Conservation (phyloP, 1,140 invertebrate species). For the Heliconius hermathena region DNA sequence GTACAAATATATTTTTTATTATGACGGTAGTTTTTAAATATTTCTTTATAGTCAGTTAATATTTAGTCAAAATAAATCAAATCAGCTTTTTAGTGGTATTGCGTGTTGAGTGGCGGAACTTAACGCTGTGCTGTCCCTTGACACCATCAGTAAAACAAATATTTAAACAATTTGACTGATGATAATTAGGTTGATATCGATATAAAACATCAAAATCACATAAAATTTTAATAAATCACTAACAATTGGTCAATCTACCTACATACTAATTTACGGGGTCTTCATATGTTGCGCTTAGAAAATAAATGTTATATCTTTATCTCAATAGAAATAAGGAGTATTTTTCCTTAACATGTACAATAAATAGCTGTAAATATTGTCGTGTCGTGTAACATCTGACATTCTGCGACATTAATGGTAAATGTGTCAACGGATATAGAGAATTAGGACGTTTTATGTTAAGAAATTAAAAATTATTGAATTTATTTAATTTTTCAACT, state of each 20-base stretch:
- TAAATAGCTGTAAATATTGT: slow-evolving; percentile 5
- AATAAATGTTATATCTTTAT: background rate
- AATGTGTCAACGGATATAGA: slow-evolving; percentile 32
- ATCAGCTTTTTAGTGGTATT: background rate
- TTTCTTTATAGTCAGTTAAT: too few species aligned
- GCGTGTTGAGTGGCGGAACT: background rate
- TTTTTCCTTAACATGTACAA: background rate
- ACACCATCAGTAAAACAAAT: background rate
- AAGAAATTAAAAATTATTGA: slow-evolving; percentile 2
- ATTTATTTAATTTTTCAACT: too few species aligned
- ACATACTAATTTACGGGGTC: slow-evolving; percentile 13
- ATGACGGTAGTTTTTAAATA: too few species aligned
- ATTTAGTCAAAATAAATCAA: too few species aligned
- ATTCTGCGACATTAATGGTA: slow-evolving; percentile 32
- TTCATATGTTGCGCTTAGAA: background rate
- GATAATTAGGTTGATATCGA: too few species aligned
- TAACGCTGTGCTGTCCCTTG: too few species aligned
- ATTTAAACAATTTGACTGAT: background rate
- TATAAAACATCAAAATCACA: background rate
- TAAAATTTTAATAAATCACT: slow-evolving; percentile 15
- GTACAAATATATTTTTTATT: too few species aligned
- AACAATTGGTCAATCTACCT: slow-evolving; percentile 27
- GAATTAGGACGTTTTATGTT: slow-evolving; percentile 26
- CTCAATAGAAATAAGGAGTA: slow-evolving; percentile 9
- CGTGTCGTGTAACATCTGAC: slow-evolving; percentile 27